Evolutionary conservation across 1,140 invertebrate genomes (phyloP).

Genomic region (Aporrectodea caliginosa): DNA sequence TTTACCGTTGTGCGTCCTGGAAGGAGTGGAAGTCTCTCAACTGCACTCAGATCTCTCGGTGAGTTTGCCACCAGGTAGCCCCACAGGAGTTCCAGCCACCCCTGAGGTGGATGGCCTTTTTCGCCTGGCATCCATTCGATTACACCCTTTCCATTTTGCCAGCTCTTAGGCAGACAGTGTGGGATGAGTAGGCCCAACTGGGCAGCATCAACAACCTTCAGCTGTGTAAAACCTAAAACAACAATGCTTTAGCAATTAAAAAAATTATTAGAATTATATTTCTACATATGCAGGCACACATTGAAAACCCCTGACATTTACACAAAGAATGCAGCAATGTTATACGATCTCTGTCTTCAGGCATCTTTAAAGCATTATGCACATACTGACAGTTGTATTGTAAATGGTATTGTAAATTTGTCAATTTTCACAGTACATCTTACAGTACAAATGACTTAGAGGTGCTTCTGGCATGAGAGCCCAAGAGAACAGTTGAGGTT

Average conservation of each 20-base stretch:
- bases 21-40: slow-evolving; percentile 25
- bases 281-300: too few species aligned
- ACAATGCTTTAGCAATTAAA: not conserved
- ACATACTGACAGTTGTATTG: too few species aligned
- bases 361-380: too few species aligned
- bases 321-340: too few species aligned
- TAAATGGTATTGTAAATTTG: too few species aligned
- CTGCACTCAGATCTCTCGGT: slow-evolving; percentile 15
- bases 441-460: too few species aligned
- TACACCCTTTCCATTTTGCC: slow-evolving; percentile 8
- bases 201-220: slow-evolving; percentile 18
- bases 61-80: slow-evolving; percentile 14
- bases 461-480: too few species aligned
- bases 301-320: too few species aligned
- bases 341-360: too few species aligned
- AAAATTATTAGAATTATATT: too few species aligned
- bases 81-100: slow-evolving; percentile 30
- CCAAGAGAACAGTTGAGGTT: too few species aligned
- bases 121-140: slow-evolving; percentile 25
- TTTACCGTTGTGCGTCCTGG: slow-evolving; percentile 5
- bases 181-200: slow-evolving; percentile 19
- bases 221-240: slow-evolving; percentile 31
- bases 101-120: slow-evolving; percentile 14
- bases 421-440: too few species aligned
- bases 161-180: slow-evolving; percentile 21